Evolutionary conservation across 2,888 invertebrate genomes (phyloP).

Genomic region (Eremobia ochroleuca): DNA sequence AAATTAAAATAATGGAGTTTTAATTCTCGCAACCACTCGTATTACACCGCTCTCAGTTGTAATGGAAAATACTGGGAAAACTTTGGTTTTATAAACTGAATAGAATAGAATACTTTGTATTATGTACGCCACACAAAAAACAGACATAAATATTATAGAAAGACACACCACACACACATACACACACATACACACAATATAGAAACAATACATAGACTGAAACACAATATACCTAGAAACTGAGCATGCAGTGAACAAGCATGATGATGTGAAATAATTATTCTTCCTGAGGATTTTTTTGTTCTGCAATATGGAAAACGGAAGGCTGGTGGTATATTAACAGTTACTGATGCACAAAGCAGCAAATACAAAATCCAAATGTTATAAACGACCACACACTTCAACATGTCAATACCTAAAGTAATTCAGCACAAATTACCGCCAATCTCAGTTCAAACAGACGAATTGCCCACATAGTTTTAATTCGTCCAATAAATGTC

Average conservation of each 20-base stretch:
- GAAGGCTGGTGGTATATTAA: background rate
- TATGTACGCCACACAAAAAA: no score
- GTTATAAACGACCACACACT: background rate
- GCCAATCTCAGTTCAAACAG: constrained; percentile 38
- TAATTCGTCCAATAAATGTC: constrained; percentile 80
- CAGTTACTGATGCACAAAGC: background rate
- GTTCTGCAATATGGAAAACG: fast-evolving
- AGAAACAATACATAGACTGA: no score
- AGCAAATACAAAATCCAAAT: background rate
- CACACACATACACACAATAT: no score
- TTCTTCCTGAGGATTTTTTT: background rate
- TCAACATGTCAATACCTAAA: constrained; percentile 5
- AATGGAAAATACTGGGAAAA: background rate
- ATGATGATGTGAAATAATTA: background rate
- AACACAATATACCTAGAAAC: no score
- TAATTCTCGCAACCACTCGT: no score
- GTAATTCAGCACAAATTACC: constrained; percentile 24
- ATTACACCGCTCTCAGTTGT: background rate
- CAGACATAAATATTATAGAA: no score
- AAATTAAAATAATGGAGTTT: background rate
- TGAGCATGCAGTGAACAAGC: background rate
- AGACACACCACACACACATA: no score
- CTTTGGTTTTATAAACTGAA: background rate
- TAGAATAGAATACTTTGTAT: no score
- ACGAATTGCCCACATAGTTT: constrained; percentile 69